Base-by-base conservation (phyloP, 2,797 vertebrate species). In the Pseudocheirus occidentalis region DNA sequence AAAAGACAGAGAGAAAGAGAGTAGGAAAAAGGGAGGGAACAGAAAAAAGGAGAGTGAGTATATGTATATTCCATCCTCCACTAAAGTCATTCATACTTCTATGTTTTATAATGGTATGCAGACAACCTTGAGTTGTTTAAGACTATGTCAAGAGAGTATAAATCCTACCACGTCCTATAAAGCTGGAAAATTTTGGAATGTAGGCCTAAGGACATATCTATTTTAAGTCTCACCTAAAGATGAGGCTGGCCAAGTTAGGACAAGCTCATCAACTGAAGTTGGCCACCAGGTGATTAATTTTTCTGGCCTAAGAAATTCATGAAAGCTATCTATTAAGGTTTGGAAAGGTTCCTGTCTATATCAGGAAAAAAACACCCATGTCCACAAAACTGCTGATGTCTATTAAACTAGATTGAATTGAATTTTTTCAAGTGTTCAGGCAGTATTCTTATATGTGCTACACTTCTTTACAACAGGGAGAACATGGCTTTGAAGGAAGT, bases 401-500 rank as follows among this genome's bases (percentile, higher is more conserved):
- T 46, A 18, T 81, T 27, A 81, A 46, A 46, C 9, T 46, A 40
- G 24, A 87, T 87, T 46, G 40, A 87, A 87, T 50, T 27, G 24
- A 28, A 87, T 46, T 87, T 87, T 87, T 87, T 50, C 21, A 46
- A 87, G 21, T 87, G 4, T 28, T 50, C 1, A 50, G 40, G 40
- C 40, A 27, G 40, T 81, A 16, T 92, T 95, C 55, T 54, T 55
- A 28, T 89, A 56, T 11, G 52, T 2, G 21, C 31, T 1, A 13
- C 58, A 55, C 95, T 97, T 95, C 52, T 96, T 56, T 98, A 73
- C 96, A 97, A 5, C 93, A 99, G 98, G 99, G 98, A 97, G 98
- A 99, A 34, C 98, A 53, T 98, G 99, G 99, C 62, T 97, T 98
- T 90, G 90, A 95, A 1, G 98, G 99, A 94, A 98, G 55, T 91